Conservation (phyloP, 2,113 vertebrate species). For the Dryoscopus gambensis region DNA sequence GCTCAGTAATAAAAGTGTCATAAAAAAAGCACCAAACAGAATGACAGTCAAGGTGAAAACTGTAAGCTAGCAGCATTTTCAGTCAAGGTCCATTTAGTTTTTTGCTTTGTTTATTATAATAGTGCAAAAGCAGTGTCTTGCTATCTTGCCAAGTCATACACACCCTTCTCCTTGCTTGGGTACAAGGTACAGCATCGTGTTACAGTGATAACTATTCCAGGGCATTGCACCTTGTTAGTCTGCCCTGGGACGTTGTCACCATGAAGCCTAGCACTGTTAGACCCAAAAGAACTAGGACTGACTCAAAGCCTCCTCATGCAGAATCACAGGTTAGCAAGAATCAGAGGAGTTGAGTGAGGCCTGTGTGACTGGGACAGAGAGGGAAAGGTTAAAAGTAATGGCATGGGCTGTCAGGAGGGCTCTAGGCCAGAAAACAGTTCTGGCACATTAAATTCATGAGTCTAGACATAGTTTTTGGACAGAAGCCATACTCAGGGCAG, state of each 20-base stretch:
- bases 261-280: neutral
- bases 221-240: neutral
- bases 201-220: neutral
- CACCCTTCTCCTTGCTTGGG: neutral
- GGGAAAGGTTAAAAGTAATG: neutral
- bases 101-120: neutral
- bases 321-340: neutral
- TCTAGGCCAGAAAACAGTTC: neutral
- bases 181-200: neutral
- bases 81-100: neutral
- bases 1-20: neutral
- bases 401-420: neutral
- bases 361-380: neutral
- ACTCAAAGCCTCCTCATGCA: neutral
- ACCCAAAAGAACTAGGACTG: neutral
- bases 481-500: neutral
- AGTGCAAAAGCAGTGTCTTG: neutral
- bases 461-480: neutral
- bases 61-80: neutral
- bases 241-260: rapidly evolving
- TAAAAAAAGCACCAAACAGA: neutral
- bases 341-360: neutral
- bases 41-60: neutral
- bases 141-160: neutral
- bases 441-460: neutral